phyloP scores from a whole-genome alignment of 2,113 vertebrate species.

The Actenoides lindsayi region DNA sequence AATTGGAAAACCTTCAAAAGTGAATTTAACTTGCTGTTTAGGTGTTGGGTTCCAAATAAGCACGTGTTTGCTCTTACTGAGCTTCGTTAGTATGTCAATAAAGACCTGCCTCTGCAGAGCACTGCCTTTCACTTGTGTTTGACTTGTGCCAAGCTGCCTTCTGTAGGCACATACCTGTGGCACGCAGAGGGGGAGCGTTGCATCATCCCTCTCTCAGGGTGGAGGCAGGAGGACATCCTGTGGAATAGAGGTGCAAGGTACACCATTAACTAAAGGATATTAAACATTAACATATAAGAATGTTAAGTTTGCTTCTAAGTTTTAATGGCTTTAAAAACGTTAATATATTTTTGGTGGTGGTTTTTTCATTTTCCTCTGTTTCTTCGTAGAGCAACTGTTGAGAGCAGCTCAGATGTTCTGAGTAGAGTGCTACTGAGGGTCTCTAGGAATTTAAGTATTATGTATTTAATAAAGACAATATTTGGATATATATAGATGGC shows the following conservation, averaged over 20 bases:
- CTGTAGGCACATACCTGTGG: rapidly evolving
- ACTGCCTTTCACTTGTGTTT: neutral
- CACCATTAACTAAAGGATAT: neutral
- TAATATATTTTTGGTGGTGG: neutral
- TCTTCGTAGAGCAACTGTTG: neutral
- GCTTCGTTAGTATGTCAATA: neutral
- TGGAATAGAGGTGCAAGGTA: neutral
- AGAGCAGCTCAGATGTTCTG: neutral
- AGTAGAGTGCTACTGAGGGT: neutral
- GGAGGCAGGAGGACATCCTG: neutral
- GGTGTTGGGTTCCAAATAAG: rapidly evolving
- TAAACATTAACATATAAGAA: neutral
- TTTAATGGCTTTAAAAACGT: neutral
- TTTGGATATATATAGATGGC: neutral
- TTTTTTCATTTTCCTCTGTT: neutral
- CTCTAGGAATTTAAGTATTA: neutral
- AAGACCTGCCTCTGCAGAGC: neutral
- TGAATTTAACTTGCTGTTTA: neutral
- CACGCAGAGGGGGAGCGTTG: neutral
- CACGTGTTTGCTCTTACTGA: neutral
- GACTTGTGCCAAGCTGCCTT: neutral
- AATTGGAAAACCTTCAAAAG: neutral
- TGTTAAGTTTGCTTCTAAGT: neutral
- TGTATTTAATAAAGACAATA: neutral
- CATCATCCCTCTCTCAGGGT: neutral